Evolutionary conservation across 2,888 invertebrate species (phyloP).

Genomic region (Pyrrhosoma nymphula): DNA sequence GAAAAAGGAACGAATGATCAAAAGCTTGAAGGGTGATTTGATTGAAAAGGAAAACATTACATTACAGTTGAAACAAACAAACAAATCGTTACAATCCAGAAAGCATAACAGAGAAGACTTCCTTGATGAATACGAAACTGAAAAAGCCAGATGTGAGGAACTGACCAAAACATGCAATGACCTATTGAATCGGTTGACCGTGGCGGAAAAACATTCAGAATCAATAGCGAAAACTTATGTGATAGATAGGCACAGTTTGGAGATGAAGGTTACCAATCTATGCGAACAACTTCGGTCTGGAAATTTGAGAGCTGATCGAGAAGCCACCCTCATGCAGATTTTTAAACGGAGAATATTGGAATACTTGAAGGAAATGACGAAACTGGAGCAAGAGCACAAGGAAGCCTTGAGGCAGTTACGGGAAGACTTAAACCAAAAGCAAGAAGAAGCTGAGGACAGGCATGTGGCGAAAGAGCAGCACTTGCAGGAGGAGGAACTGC

Average conservation of each 20-base stretch:
- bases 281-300: neutral
- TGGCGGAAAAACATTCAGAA: too few species aligned
- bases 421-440: neutral
- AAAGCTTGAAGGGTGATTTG: conserved; percentile 8
- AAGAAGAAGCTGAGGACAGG: neutral
- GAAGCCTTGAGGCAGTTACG: neutral
- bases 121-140: too few species aligned
- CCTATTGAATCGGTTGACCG: too few species aligned
- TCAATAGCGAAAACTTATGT: neutral
- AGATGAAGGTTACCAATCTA: neutral
- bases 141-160: too few species aligned
- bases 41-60: neutral
- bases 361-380: neutral
- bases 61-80: neutral
- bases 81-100: neutral
- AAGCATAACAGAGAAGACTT: neutral
- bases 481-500: neutral
- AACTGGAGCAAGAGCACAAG: too few species aligned
- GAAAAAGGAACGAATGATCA: too few species aligned
- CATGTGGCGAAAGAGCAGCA: neutral
- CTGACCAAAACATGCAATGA: too few species aligned
- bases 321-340: neutral
- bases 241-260: neutral
- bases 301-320: too few species aligned
- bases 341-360: neutral